Percentiles rank a stretch among this genome's conserved stretches.
phyloP scores from a whole-genome alignment of 1,140 invertebrate species.

The Drosophila hydei region DNA sequence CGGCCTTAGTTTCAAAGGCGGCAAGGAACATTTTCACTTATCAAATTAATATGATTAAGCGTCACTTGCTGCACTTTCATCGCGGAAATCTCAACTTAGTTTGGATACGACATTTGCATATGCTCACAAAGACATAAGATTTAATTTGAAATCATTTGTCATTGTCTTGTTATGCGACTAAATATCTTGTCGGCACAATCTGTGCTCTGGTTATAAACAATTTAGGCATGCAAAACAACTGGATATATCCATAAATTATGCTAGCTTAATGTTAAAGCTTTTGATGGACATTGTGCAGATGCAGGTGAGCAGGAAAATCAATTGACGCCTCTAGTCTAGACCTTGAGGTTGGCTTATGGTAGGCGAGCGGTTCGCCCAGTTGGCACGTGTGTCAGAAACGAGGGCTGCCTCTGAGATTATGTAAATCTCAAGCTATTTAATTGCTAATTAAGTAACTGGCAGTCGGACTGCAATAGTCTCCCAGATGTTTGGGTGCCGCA shows the following conservation, averaged over 20 bases:
- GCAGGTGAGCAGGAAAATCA: conserved; percentile 1
- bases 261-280: too few relatives aligned
- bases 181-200: too few relatives aligned
- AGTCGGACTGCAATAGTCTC: conserved; percentile 23
- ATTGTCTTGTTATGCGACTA: too few relatives aligned
- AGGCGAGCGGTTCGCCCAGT: neutral
- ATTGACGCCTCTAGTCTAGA: conserved; percentile 2
- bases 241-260: too few relatives aligned
- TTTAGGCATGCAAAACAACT: too few relatives aligned
- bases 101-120: too few relatives aligned
- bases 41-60: neutral
- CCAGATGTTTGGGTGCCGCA: conserved; percentile 17
- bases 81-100: too few relatives aligned
- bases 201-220: too few relatives aligned
- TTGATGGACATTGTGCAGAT: too few relatives aligned
- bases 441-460: conserved; percentile 74
- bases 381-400: conserved; percentile 11
- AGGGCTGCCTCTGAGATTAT: conserved; percentile 45
- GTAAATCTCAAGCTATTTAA: conserved; percentile 60
- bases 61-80: neutral
- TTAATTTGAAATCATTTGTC: too few relatives aligned
- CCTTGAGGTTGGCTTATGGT: conserved; percentile 8
- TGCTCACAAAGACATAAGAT: too few relatives aligned
- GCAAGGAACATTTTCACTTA: neutral
- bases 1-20: neutral